Conservation (phyloP, 2,888 invertebrate species). For the Notodonta dromedarius region DNA sequence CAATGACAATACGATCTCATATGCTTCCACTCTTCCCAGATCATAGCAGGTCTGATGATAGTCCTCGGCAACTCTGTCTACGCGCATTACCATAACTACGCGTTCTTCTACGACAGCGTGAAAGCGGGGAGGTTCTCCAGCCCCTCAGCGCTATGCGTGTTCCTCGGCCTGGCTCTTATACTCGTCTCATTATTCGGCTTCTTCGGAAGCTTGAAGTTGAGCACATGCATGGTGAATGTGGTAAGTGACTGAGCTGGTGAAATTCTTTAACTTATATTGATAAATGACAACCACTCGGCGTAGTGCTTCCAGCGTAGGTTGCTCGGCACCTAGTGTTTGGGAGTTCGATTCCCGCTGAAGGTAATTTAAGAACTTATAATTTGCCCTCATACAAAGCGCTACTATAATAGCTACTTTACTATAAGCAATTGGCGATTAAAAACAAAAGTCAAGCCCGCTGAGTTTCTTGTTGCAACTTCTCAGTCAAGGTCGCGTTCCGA, state of each 20-base stretch:
- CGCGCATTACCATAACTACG: conserved; percentile 68
- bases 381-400: too few species aligned
- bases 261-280: too few species aligned
- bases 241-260: conserved; percentile 58
- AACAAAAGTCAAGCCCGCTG: too few species aligned
- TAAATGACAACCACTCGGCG: too few species aligned
- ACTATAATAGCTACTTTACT: too few species aligned
- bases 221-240: conserved; percentile 87
- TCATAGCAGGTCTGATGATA: conserved; percentile 69
- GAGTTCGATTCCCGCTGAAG: too few species aligned
- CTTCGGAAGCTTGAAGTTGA: conserved; percentile 91
- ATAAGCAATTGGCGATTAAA: too few species aligned
- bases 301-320: too few species aligned
- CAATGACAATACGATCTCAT: background rate
- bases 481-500: too few species aligned
- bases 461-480: too few species aligned
- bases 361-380: too few species aligned
- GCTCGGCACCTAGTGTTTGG: too few species aligned
- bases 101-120: conserved; percentile 65
- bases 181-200: conserved; percentile 93
- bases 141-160: conserved; percentile 90
- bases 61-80: conserved; percentile 75
- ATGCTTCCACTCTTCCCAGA: conserved; percentile 48
- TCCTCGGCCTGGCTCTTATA: conserved; percentile 89
- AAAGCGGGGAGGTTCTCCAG: conserved; percentile 84